These are phyloP conservation scores for Eristalis intricaria DNA, from an alignment of 2,888 invertebrate genomes.

Conservation along the genomic window DNA sequence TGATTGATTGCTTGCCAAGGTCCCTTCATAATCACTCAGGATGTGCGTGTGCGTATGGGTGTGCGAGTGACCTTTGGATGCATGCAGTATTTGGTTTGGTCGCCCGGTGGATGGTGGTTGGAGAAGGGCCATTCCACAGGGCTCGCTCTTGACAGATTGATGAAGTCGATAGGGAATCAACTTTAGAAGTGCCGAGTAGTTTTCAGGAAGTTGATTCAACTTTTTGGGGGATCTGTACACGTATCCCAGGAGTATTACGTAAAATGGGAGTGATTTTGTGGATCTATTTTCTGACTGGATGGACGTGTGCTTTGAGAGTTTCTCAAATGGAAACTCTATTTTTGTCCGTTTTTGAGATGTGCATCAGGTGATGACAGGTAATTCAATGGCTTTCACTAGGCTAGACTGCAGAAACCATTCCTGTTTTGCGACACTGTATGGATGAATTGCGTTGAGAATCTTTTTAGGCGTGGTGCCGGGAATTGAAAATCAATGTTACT, in stretches of 20 bases:
- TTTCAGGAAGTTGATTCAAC: neutral
- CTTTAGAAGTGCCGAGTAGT: neutral
- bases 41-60: neutral
- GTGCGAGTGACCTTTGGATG: neutral
- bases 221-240: neutral
- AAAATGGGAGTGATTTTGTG: neutral
- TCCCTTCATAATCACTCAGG: neutral
- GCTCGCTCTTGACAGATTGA: conserved; percentile 29
- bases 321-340: too few relatives aligned
- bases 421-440: too few relatives aligned
- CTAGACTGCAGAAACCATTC: too few relatives aligned
- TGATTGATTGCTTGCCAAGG: conserved; percentile 53
- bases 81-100: neutral
- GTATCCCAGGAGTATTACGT: too few relatives aligned
- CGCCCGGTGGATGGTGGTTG: neutral
- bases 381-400: too few relatives aligned
- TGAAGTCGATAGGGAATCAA: neutral
- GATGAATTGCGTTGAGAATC: too few relatives aligned
- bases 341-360: too few relatives aligned
- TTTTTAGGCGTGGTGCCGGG: too few relatives aligned
- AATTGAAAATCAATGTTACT: too few relatives aligned
- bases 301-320: too few relatives aligned
- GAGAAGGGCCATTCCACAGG: conserved; percentile 1
- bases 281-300: too few relatives aligned
- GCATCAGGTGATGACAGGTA: too few relatives aligned